Evolutionary conservation across 2,113 vertebrate genomes (phyloP).

Genomic region (Hippolais icterina): DNA sequence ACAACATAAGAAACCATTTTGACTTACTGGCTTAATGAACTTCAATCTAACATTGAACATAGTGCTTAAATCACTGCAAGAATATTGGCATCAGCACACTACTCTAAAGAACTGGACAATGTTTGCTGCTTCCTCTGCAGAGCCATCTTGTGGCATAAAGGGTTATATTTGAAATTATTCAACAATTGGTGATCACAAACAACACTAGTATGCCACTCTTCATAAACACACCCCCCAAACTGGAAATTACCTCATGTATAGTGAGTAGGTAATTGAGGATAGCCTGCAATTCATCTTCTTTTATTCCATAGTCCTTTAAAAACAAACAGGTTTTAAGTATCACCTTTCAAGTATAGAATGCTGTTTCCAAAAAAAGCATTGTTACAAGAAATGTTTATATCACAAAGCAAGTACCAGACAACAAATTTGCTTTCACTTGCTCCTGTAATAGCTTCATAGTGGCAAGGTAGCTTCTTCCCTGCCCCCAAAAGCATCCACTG

Average conservation of each 20-base stretch:
- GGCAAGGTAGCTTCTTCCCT: background rate
- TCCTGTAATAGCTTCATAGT: background rate
- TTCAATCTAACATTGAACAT: constrained; percentile 35
- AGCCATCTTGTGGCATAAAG: constrained; percentile 40
- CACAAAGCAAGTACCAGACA: background rate
- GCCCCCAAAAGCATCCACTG: background rate
- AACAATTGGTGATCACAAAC: background rate
- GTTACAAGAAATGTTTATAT: background rate
- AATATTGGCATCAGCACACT: constrained; percentile 2
- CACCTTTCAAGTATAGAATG: background rate
- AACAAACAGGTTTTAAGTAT: constrained; percentile 2
- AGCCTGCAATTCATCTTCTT: constrained; percentile 96
- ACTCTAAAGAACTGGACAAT: background rate
- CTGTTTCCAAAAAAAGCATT: background rate
- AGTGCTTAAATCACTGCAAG: constrained; percentile 45
- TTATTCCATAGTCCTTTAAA: constrained; percentile 91
- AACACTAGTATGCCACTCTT: background rate
- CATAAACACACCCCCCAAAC: background rate
- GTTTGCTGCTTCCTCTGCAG: constrained; percentile 19
- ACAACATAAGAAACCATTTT: constrained; percentile 39
- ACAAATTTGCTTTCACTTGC: background rate
- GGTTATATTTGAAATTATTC: background rate
- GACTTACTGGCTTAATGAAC: constrained; percentile 49
- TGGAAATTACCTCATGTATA: constrained; percentile 90
- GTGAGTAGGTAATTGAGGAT: constrained; percentile 97